Percentiles rank a stretch among this genome's conserved stretches.
phyloP scores from a whole-genome alignment of 2,113 vertebrate genomes.

The Carassius auratus region DNA sequence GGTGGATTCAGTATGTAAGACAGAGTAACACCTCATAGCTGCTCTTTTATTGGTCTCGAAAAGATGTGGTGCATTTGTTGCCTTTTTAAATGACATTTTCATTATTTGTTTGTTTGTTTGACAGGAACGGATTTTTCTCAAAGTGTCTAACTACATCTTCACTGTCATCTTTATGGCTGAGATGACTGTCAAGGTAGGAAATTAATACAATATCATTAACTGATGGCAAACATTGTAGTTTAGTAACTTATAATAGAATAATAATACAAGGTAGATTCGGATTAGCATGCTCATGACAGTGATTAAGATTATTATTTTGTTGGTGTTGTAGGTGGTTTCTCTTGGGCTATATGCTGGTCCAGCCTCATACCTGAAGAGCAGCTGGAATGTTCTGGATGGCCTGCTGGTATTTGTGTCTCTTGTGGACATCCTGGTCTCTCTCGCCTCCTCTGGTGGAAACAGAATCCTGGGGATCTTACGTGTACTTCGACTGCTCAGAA shows the following conservation, averaged over 20 bases:
- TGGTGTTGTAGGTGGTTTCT: slow-evolving; percentile 82
- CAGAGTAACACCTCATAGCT: background rate
- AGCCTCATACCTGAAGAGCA: slow-evolving; percentile 91
- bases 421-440: slow-evolving; percentile 92
- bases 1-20: background rate
- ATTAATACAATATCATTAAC: background rate
- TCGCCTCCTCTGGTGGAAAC: slow-evolving; percentile 89
- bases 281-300: background rate
- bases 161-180: slow-evolving; percentile 84
- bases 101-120: background rate
- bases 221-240: background rate
- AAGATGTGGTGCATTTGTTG: background rate
- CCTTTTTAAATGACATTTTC: background rate
- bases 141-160: slow-evolving; percentile 87
- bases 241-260: no score
- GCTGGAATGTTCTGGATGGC: slow-evolving; percentile 96
- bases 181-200: slow-evolving; percentile 85
- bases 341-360: slow-evolving; percentile 87
- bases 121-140: slow-evolving; percentile 72
- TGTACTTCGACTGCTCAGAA: slow-evolving; percentile 89
- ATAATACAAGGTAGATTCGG: no score
- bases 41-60: background rate
- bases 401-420: slow-evolving; percentile 93
- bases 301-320: background rate
- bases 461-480: slow-evolving; percentile 93